Conservation (phyloP, 2,888 invertebrate genomes). For the Cataglyphis rosenhaueri region DNA sequence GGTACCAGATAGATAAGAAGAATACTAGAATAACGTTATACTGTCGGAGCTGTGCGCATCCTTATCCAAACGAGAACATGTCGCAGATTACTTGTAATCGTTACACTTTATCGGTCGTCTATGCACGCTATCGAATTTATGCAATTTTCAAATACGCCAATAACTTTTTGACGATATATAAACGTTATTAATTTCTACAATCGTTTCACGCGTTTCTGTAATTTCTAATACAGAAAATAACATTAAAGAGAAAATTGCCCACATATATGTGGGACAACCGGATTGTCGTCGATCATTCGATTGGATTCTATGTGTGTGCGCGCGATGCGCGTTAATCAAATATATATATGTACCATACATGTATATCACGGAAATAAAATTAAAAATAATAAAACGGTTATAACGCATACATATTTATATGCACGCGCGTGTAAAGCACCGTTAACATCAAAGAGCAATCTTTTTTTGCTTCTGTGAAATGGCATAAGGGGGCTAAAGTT, state of each 20-base stretch:
- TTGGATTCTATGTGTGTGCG: neutral
- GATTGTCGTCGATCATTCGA: conserved; percentile 23
- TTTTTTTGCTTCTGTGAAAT: conserved; percentile 4
- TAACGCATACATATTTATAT: neutral
- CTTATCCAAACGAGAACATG: conserved; percentile 18
- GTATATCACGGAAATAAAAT: neutral
- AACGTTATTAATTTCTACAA: conserved; percentile 24
- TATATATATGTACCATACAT: neutral
- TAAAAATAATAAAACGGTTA: conserved; percentile 17
- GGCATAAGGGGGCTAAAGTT: neutral
- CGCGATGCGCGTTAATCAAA: neutral
- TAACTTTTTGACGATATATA: neutral
- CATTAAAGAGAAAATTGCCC: conserved; percentile 8
- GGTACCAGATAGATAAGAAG: conserved; percentile 69
- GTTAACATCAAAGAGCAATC: neutral
- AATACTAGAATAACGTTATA: conserved; percentile 67
- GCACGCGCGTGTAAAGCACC: neutral
- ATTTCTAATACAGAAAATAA: conserved; percentile 20
- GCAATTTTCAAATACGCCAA: neutral
- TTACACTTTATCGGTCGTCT: neutral
- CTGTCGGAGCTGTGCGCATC: conserved; percentile 28
- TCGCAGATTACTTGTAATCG: conserved; percentile 20
- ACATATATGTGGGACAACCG: neutral
- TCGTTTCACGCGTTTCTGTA: neutral
- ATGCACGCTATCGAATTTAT: neutral